Evolutionary conservation across 1,140 invertebrate species (phyloP).

Genomic region (Anastrepha ludens): DNA sequence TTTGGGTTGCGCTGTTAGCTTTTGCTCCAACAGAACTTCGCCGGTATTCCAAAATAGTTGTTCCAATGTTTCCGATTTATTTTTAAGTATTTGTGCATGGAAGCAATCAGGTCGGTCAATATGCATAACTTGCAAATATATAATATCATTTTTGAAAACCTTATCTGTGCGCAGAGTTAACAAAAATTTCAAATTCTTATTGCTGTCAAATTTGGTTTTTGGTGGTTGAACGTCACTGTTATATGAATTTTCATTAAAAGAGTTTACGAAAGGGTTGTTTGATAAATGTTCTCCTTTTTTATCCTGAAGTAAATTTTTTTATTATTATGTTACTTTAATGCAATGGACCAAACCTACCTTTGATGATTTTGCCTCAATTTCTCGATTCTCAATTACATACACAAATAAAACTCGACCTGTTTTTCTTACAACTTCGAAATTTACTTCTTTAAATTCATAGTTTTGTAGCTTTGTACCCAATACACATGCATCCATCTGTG

Average conservation of each 20-base stretch:
- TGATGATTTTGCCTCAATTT: not conserved
- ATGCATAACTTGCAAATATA: constrained; percentile 43
- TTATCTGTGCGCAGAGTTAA: not conserved
- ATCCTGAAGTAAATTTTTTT: not conserved
- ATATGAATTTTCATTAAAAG: constrained; percentile 35
- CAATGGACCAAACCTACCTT: not conserved
- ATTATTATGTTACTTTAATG: no score
- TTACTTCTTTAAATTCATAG: constrained; percentile 43
- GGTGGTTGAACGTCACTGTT: not conserved
- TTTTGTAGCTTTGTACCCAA: not conserved
- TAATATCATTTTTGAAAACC: not conserved
- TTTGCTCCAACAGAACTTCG: not conserved
- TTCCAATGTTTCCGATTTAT: not conserved
- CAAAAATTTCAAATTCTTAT: not conserved
- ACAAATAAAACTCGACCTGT: constrained; percentile 4
- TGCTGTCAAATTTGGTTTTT: not conserved
- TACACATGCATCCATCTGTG: not conserved
- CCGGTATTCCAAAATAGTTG: constrained; percentile 52
- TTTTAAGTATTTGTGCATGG: constrained; percentile 30
- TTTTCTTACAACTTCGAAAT: constrained; percentile 19
- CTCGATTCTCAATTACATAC: constrained; percentile 19
- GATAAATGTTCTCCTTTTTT: not conserved
- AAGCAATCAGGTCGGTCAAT: constrained; percentile 26
- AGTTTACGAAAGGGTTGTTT: constrained; percentile 40
- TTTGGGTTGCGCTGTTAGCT: not conserved